Conservation (phyloP, 2,888 invertebrate genomes). For the Anthophora plumipes region DNA sequence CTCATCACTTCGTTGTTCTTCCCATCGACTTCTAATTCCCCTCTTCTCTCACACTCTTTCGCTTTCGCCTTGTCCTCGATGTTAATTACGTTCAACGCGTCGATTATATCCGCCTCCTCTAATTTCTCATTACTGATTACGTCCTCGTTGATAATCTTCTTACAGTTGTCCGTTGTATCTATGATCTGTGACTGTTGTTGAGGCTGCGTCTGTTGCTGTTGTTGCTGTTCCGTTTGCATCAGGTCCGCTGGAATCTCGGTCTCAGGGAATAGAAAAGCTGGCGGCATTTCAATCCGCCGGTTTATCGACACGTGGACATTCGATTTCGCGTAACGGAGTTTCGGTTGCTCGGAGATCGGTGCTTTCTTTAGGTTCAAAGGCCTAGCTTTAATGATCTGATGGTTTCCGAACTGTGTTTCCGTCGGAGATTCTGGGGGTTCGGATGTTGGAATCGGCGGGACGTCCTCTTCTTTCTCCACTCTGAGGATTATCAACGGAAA, state of each 20-base stretch:
- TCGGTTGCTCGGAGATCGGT: constrained; percentile 92
- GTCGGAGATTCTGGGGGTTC: constrained; percentile 83
- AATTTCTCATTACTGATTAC: constrained; percentile 77
- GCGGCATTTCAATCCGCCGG: constrained; percentile 92
- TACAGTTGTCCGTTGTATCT: constrained; percentile 74
- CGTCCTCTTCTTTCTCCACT: constrained; percentile 80
- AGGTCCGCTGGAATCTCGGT: constrained; percentile 88
- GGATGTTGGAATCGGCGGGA: constrained; percentile 82
- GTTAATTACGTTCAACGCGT: constrained; percentile 83
- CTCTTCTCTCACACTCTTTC: constrained; percentile 71
- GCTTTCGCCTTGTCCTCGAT: constrained; percentile 81
- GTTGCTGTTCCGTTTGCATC: constrained; percentile 83
- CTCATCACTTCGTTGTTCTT: constrained; percentile 87
- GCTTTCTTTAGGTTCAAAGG: constrained; percentile 94
- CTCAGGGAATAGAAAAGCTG: constrained; percentile 92
- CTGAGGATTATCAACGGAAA: constrained; percentile 62
- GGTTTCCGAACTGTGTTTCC: constrained; percentile 75
- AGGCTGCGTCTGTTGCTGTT: constrained; percentile 79
- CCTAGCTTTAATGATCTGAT: constrained; percentile 90
- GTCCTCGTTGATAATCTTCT: constrained; percentile 63
- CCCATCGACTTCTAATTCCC: constrained; percentile 60
- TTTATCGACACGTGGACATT: constrained; percentile 89
- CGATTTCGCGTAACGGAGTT: constrained; percentile 88
- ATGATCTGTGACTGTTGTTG: constrained; percentile 74
- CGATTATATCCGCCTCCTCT: constrained; percentile 82